These are phyloP conservation scores for Hemicentrotus pulcherrimus DNA, from an alignment of 35 echinoderm and acorn worm genomes.

Conservation along the genomic window DNA sequence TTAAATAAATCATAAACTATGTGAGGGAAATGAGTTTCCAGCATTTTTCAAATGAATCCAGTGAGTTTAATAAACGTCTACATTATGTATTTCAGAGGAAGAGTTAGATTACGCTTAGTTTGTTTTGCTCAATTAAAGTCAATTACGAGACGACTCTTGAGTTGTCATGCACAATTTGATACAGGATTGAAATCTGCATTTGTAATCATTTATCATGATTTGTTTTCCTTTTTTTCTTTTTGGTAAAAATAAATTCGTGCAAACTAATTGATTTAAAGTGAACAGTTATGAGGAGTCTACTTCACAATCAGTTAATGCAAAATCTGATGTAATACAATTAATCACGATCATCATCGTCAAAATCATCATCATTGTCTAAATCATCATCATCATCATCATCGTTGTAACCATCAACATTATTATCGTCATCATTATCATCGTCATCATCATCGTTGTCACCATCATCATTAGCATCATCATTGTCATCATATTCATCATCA, in stretches of 20 bases:
- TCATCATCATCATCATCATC: neutral
- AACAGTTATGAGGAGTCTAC: neutral
- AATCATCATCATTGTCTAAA: neutral
- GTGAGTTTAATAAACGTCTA: too few species aligned
- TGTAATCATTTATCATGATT: neutral
- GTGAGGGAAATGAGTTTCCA: neutral
- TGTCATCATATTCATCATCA: neutral
- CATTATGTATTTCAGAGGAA: too few species aligned
- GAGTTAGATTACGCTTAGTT: neutral
- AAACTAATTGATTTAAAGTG: neutral
- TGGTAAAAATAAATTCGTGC: neutral
- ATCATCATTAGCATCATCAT: neutral
- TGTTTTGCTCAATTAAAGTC: neutral
- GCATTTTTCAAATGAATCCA: too few species aligned
- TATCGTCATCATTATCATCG: neutral
- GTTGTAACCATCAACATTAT: neutral
- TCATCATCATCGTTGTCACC: neutral
- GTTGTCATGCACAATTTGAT: neutral
- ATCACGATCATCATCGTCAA: neutral
- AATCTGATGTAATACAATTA: too few species aligned
- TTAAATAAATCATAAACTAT: too few species aligned
- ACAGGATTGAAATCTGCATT: neutral
- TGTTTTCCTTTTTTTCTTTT: neutral
- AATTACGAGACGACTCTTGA: neutral
- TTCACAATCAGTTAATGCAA: neutral